These are phyloP conservation scores for Cosmopolites sordidus DNA, from an alignment of 2,888 invertebrate species.

Conservation along the genomic window DNA sequence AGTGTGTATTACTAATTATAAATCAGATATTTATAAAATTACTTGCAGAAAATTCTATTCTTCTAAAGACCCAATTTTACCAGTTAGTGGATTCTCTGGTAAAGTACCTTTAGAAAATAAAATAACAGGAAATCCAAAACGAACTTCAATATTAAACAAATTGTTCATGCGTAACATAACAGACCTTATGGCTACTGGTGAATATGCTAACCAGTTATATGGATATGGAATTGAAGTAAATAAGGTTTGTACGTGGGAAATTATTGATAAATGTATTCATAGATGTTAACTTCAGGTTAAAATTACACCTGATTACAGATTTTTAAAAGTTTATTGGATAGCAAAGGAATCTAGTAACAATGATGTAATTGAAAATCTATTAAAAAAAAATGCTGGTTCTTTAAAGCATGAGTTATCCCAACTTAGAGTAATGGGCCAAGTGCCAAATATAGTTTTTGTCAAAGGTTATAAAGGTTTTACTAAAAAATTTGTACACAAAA, in stretches of 20 bases:
- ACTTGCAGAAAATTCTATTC: too few species aligned
- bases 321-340: slow-evolving; percentile 70
- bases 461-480: slow-evolving; percentile 50
- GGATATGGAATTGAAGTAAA: slow-evolving; percentile 70
- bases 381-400: slow-evolving; percentile 56
- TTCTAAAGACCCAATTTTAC: slow-evolving; percentile 30
- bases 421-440: slow-evolving; percentile 67
- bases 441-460: slow-evolving; percentile 70
- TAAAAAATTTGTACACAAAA: slow-evolving; percentile 1
- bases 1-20: neutral
- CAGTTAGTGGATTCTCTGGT: slow-evolving; percentile 40
- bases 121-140: slow-evolving; percentile 54
- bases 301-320: slow-evolving; percentile 62
- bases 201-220: slow-evolving; percentile 56
- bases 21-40: neutral
- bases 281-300: slow-evolving; percentile 51
- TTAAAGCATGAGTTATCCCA: slow-evolving; percentile 71
- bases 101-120: slow-evolving; percentile 50
- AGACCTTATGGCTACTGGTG: slow-evolving; percentile 71
- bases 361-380: slow-evolving; percentile 51
- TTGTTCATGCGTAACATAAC: slow-evolving; percentile 78
- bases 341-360: slow-evolving; percentile 54
- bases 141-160: slow-evolving; percentile 69
- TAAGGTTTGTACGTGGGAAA: slow-evolving; percentile 48
- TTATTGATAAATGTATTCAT: slow-evolving; percentile 13